Evolutionary conservation across 2,888 invertebrate species (phyloP).

Genomic region (Melolontha melolontha): DNA sequence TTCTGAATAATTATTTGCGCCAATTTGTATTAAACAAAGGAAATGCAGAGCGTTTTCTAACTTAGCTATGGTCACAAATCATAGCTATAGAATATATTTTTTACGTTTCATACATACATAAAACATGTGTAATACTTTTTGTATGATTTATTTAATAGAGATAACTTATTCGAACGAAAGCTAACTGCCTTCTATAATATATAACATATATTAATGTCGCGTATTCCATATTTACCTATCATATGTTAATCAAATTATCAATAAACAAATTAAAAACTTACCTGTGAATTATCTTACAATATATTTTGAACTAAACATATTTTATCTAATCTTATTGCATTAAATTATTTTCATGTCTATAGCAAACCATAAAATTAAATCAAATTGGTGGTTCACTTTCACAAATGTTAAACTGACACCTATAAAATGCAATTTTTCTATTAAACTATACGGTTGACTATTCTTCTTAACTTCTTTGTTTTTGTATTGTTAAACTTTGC

Average conservation of each 20-base stretch:
- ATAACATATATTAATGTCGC: background rate
- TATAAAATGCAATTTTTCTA: conserved; percentile 12
- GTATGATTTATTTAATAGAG: too few relatives aligned
- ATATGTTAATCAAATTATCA: conserved; percentile 34
- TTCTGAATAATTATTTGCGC: too few relatives aligned
- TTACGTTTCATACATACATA: too few relatives aligned
- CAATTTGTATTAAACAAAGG: too few relatives aligned
- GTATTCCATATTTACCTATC: conserved; percentile 7
- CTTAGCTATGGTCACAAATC: too few relatives aligned
- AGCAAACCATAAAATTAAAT: conserved; percentile 16
- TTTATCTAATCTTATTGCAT: conserved; percentile 38
- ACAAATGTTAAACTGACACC: background rate
- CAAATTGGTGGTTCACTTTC: background rate
- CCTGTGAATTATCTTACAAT: conserved; percentile 30
- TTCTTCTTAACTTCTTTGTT: background rate
- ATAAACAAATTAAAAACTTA: conserved; percentile 35
- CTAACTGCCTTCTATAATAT: too few relatives aligned
- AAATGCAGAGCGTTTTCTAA: too few relatives aligned
- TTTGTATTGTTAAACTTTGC: too few relatives aligned
- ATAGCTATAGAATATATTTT: too few relatives aligned
- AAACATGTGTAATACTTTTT: too few relatives aligned
- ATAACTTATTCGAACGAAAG: too few relatives aligned
- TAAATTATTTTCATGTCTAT: conserved; percentile 5
- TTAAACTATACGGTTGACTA: conserved; percentile 3
- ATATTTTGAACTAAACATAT: conserved; percentile 17